Evolutionary conservation across 1,140 invertebrate genomes (phyloP), one percentile per base, ranked within the genome.

Genomic region (Campoletis sonorensis): DNA sequence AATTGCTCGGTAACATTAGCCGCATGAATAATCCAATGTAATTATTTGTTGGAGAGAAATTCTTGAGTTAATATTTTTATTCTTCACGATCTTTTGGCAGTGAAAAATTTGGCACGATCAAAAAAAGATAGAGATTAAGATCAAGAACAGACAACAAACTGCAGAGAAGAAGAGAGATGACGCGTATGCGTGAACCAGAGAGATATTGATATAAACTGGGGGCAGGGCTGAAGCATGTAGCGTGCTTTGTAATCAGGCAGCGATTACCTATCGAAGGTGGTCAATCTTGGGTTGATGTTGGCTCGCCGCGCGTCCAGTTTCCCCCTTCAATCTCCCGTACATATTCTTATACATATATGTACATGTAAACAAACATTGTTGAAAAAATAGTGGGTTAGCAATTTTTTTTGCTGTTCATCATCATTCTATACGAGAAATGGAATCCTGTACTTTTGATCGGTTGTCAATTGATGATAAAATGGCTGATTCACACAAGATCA

Each of bases 121-220:
- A 30, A 64, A 21, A 40, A 67, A 2, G 26, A 79, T 33, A 45
- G 40, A 45, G 40, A 64, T 27, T n/a, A 37, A 49, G 33, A 72
- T 26, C 49, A 33, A 33, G 30, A 33, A 33, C 30, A 7, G 3
- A 2, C 3, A 33, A 33, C 13, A 40, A 68, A 45, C 16, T 18
- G 8, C 33, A 58, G 70, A 51, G 45, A 73, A 45, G 40, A 72
- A 79, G 37, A 40, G 51, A 79, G 33, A 58, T n/a, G 18, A 54
- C 80, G 83, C 84, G 85, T 85, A 84, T 85, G 84, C 83, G 84
- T 85, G 84, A 86, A 87, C 85, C 84, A 54, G 80, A 86, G 86
- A 88, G 89, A 91, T 92, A 92, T 91, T 92, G 91, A 91, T 92
- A 92, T 92, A 91, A 92, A 92, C 90, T 90, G 91, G 89, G 88